Conservation (phyloP, 2,797 vertebrate genomes). For the Chromobotia macracanthus region DNA sequence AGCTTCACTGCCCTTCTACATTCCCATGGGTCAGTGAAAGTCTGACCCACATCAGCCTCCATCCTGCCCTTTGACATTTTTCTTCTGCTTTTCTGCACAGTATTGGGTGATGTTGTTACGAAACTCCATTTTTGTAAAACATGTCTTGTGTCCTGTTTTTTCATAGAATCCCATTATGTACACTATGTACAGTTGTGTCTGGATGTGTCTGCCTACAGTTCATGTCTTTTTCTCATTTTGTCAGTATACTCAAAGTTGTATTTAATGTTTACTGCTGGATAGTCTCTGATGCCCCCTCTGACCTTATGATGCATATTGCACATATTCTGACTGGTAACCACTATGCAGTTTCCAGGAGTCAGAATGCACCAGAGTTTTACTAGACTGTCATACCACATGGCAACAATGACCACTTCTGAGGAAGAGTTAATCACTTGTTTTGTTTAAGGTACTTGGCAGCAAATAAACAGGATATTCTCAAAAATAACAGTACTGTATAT, state of each 20-base stretch:
- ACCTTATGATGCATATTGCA: neutral
- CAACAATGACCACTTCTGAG: neutral
- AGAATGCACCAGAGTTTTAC: neutral
- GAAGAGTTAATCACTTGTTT: no score
- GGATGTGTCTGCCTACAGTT: neutral
- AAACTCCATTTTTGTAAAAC: constrained; percentile 3
- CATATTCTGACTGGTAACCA: no score
- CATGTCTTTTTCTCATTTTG: constrained; percentile 4
- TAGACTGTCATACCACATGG: no score
- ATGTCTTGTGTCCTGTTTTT: constrained; percentile 9
- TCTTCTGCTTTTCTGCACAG: neutral
- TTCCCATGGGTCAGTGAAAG: constrained; percentile 46
- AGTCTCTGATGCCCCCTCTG: neutral
- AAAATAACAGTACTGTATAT: neutral
- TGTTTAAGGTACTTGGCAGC: neutral
- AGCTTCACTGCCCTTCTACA: constrained; percentile 37
- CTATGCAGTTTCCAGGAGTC: neutral
- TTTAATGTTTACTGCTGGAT: neutral
- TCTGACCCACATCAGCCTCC: constrained; percentile 26
- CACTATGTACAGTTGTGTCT: neutral
- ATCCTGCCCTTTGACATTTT: constrained; percentile 36
- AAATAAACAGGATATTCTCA: neutral
- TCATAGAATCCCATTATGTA: neutral
- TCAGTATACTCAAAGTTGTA: neutral
- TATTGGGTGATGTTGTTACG: constrained; percentile 10